Percentiles rank a stretch among this genome's conserved stretches.
These are phyloP conservation scores for Brotula barbata DNA, from an alignment of 2,797 vertebrate species.

Conservation along the genomic window DNA sequence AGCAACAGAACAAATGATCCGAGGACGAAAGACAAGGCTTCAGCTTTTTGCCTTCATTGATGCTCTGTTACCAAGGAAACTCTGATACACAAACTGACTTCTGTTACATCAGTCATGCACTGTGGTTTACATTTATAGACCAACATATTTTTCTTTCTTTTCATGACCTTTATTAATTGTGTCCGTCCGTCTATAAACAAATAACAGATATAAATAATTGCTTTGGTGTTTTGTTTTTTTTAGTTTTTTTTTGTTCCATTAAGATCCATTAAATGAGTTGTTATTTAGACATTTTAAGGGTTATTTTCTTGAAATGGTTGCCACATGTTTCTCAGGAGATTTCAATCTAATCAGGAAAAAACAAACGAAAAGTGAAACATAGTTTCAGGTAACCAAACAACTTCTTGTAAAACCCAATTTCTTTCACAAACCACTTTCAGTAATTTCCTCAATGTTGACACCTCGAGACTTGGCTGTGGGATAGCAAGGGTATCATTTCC, in stretches of 20 bases:
- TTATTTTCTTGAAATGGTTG: conserved; percentile 60
- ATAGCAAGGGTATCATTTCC: conserved; percentile 10
- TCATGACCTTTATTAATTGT: too few species aligned
- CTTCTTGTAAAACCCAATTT: conserved; percentile 61
- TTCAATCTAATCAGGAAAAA: conserved; percentile 64
- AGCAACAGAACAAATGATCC: conserved; percentile 7
- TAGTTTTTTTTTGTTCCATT: conserved; percentile 43
- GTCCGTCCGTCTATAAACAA: too few species aligned
- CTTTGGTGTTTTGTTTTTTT: too few species aligned
- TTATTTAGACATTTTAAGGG: conserved; percentile 63
- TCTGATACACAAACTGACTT: conserved; percentile 48
- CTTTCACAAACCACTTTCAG: conserved; percentile 39
- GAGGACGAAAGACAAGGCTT: conserved; percentile 19
- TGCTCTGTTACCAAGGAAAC: conserved; percentile 44
- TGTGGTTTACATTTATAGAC: conserved; percentile 47
- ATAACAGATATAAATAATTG: too few species aligned
- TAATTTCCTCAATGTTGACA: conserved; percentile 32
- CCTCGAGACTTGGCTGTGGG: conserved; percentile 27
- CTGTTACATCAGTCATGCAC: conserved; percentile 40
- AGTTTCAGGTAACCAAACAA: conserved; percentile 50
- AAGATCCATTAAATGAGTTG: conserved; percentile 57
- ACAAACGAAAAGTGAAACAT: conserved; percentile 43
- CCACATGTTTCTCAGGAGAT: conserved; percentile 68
- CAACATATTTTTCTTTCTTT: too few species aligned
- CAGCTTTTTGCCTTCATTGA: conserved; percentile 30